phyloP scores from a whole-genome alignment of 92 coral and sea anemone genomes.

The Epizoanthus fatuus region DNA sequence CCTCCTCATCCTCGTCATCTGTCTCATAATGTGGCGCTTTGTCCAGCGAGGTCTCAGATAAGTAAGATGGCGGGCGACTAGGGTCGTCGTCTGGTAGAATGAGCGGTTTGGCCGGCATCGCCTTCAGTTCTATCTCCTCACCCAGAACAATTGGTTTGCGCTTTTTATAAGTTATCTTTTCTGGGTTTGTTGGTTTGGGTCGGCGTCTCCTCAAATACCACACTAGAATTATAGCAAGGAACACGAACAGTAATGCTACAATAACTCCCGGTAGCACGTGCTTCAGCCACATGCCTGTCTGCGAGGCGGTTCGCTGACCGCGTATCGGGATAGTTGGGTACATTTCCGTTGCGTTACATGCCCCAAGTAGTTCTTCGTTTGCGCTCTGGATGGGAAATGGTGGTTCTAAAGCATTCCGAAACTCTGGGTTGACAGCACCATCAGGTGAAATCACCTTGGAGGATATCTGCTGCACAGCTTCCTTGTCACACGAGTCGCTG shows the following conservation, averaged over 20 bases:
- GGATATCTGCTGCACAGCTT: conserved; percentile 66
- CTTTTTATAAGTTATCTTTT: conserved; percentile 84
- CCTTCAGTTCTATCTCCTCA: conserved; percentile 88
- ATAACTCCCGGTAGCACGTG: conserved; percentile 90
- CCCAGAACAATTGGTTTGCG: conserved; percentile 93
- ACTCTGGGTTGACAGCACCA: conserved; percentile 75
- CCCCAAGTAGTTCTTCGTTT: conserved; percentile 69
- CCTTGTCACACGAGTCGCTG: conserved; percentile 76
- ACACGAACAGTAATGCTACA: conserved; percentile 69
- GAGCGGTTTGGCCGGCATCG: conserved; percentile 86
- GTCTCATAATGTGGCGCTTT: conserved; percentile 65
- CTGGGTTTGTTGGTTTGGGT: conserved; percentile 84
- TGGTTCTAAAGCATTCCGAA: conserved; percentile 74
- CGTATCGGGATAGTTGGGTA: conserved; percentile 58
- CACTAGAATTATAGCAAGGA: conserved; percentile 72
- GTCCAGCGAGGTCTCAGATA: conserved; percentile 84
- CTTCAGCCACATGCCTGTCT: conserved; percentile 82
- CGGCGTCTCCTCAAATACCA: conserved; percentile 76
- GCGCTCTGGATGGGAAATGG: conserved; percentile 70
- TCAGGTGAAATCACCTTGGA: conserved; percentile 61
- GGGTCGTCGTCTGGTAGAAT: conserved; percentile 93
- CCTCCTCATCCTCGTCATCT: conserved; percentile 81
- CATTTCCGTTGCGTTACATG: conserved; percentile 68
- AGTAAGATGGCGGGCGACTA: conserved; percentile 84
- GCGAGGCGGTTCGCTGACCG: conserved; percentile 49